Conservation (phyloP, 2,797 vertebrate species). For the Sebastes elongatus region DNA sequence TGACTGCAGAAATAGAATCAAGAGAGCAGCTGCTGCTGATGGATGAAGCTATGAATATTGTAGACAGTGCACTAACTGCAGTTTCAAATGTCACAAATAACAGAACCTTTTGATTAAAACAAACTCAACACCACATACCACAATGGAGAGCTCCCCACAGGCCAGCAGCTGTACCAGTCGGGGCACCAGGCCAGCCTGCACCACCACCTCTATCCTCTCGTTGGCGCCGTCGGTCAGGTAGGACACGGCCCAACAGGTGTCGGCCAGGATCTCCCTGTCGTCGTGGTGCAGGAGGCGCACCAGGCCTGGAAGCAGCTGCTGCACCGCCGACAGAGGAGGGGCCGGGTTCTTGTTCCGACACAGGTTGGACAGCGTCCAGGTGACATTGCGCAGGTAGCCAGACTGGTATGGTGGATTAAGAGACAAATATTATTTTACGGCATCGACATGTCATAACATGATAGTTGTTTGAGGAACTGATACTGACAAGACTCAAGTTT, state of each 20-base stretch:
- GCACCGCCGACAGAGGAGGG: conserved; percentile 85
- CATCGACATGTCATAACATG: not conserved
- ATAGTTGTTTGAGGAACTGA: not conserved
- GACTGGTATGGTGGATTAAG: conserved; percentile 67
- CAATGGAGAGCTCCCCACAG: conserved; percentile 84
- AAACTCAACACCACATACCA: conserved; percentile 77
- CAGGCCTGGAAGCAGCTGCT: conserved; percentile 88
- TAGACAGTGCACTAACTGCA: not conserved
- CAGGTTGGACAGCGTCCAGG: conserved; percentile 92
- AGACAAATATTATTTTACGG: conserved; percentile 1
- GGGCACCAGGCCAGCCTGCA: conserved; percentile 87
- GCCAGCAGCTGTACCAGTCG: conserved; percentile 88
- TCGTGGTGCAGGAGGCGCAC: conserved; percentile 84
- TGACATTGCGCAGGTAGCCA: conserved; percentile 87
- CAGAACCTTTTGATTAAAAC: not conserved
- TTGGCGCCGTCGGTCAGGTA: conserved; percentile 91
- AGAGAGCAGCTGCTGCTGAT: not conserved
- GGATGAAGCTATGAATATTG: not conserved
- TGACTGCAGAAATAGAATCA: not conserved
- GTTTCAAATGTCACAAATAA: not conserved
- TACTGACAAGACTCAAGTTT: not conserved
- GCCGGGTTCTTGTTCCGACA: conserved; percentile 92
- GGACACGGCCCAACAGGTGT: conserved; percentile 92
- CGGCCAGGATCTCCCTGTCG: conserved; percentile 87
- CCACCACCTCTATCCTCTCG: conserved; percentile 92